Conservation (phyloP, 2,797 vertebrate species). For the Hemibagrus guttatus region DNA sequence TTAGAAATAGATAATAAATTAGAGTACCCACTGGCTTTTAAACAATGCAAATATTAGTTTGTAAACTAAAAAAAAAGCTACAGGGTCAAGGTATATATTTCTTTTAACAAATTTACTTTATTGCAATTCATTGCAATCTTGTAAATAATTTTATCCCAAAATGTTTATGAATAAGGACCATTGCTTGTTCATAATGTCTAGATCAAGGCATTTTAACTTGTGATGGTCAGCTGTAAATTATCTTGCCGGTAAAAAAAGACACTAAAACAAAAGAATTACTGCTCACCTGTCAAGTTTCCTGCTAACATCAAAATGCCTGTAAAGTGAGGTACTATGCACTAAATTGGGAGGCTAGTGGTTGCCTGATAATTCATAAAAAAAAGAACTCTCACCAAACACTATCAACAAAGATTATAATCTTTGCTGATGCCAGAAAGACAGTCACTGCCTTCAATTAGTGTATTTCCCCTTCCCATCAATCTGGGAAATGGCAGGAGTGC, state of each 20-base stretch:
- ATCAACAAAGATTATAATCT: conserved; percentile 21
- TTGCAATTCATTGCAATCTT: background rate
- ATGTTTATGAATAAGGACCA: background rate
- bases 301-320: conserved; percentile 51
- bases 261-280: conserved; percentile 57
- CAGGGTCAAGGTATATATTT: background rate
- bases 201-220: background rate
- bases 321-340: conserved; percentile 49
- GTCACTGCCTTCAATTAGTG: conserved; percentile 54
- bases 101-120: background rate
- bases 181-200: background rate
- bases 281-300: conserved; percentile 59
- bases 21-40: conserved; percentile 33
- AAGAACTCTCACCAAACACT: conserved; percentile 58
- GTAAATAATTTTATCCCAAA: background rate
- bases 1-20: conserved; percentile 41
- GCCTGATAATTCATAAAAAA: conserved; percentile 64
- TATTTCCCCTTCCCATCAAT: conserved; percentile 44
- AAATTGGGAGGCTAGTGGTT: conserved; percentile 56
- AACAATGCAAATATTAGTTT: conserved; percentile 42
- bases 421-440: conserved; percentile 49
- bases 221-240: conserved; percentile 51
- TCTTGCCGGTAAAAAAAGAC: conserved; percentile 36
- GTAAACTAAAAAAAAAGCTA: background rate
- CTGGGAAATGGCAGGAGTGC: conserved; percentile 56